Evolutionary conservation across 2,888 invertebrate genomes (phyloP), one percentile per base, ranked within the genome.

Genomic region (Thymelicus acteon): DNA sequence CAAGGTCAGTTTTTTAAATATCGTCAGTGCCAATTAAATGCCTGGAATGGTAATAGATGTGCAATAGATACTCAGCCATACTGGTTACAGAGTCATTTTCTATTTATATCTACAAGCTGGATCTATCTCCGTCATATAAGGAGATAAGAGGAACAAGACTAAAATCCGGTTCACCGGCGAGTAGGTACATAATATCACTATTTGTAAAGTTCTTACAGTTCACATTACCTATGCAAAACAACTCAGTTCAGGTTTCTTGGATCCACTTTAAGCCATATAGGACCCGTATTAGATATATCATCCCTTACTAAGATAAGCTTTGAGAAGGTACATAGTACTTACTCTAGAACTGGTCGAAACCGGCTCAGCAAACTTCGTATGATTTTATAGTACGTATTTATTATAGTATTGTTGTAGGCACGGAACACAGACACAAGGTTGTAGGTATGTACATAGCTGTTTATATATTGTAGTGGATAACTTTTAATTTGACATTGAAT

Each of bases 71-170:
- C 57, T 44, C 57, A 71, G 75, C 52, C 70, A 76, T 12, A 78
- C 79, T 19, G 79, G 79, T 76, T 60, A 37, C 48, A 19, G 19
- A 19, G 15, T 44, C 24, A 54, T 37, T 58, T 15, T 19, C 47
- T 63, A 58, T 40, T 48, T 70, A 58, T 60, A 60, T 58, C 40
- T 60, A 37, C 37, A 24, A 37, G 15, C 24, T 47, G 44, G 47
- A 61, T 61, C 47, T 65, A 65, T 57, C 47, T 31, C 39, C 7
- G 49, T 52, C 15, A 39, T 37, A 40, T 44, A 57, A 24, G 31
- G 52, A 2, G 47, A 31, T 65, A 54, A 58, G 47, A 65, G 19
- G 44, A 58, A 40, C 48, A 61, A 47, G n/a, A 31, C 19, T 24
- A 19, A 24, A 57, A 54, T 54, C 54, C 52, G 37, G 15, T 40